A percentile compares a stretch with the other conserved stretches of the same genome.
Conservation (phyloP, 2,888 invertebrate genomes). For the Pterobdella sp. region DNA sequence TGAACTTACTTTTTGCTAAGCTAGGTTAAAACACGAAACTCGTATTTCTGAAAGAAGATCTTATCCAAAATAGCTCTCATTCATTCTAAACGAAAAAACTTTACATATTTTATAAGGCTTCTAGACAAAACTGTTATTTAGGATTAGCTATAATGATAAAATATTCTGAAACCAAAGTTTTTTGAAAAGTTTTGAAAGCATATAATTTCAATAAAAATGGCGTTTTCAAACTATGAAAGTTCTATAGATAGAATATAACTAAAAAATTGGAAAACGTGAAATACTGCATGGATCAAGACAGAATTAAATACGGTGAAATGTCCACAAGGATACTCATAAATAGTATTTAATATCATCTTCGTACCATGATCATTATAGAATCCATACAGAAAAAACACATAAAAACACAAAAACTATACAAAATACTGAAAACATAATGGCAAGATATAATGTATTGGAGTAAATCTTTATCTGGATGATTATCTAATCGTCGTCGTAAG, state of each 20-base stretch:
- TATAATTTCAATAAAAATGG: not conserved
- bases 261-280: not conserved
- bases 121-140: constrained; percentile 11
- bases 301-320: not conserved
- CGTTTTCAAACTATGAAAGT: not conserved
- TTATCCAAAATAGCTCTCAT: constrained; percentile 2
- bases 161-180: not conserved
- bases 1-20: not conserved
- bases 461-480: not conserved
- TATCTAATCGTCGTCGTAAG: not conserved
- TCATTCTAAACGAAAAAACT: not conserved
- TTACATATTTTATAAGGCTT: constrained; percentile 14
- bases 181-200: not conserved
- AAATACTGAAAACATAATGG: not conserved
- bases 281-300: not conserved
- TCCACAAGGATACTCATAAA: not conserved
- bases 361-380: not conserved
- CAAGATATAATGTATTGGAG: not conserved
- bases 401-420: not conserved
- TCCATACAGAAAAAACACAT: not conserved
- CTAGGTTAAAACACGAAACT: not conserved
- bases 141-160: constrained; percentile 2
- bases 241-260: not conserved
- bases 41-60: not conserved
- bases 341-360: not conserved